These are phyloP conservation scores for Macropis europaea DNA, from an alignment of 2,888 invertebrate genomes.

Conservation along the genomic window DNA sequence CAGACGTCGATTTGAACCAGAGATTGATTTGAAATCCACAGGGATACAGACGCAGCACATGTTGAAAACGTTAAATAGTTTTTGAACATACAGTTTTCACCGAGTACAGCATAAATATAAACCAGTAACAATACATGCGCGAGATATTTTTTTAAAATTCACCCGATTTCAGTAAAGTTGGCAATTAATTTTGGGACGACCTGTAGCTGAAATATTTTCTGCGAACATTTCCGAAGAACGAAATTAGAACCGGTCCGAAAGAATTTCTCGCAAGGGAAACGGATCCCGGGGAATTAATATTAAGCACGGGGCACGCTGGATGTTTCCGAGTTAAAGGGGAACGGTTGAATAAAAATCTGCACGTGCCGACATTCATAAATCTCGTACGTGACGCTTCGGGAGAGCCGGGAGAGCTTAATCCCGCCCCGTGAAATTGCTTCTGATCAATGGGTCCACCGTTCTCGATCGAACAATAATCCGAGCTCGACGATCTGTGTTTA, in stretches of 20 bases:
- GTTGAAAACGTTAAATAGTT: too few species aligned
- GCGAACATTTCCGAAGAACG: too few species aligned
- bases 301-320: slow-evolving; percentile 5
- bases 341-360: slow-evolving; percentile 27
- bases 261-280: neutral
- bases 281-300: neutral
- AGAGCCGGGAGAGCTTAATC: slow-evolving; percentile 27
- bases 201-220: too few species aligned
- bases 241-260: neutral
- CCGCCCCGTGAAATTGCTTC: slow-evolving; percentile 11
- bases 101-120: too few species aligned
- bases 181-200: too few species aligned
- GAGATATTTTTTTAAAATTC: too few species aligned
- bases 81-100: too few species aligned
- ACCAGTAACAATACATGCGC: too few species aligned
- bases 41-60: too few species aligned
- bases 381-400: slow-evolving; percentile 21
- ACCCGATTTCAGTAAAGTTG: too few species aligned
- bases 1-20: too few species aligned
- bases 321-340: slow-evolving; percentile 12
- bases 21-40: too few species aligned
- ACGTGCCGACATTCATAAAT: slow-evolving; percentile 14
- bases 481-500: neutral
- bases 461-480: neutral
- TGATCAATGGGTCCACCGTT: slow-evolving; percentile 10